A percentile compares a stretch with the other conserved stretches of the same genome.
phyloP scores from a whole-genome alignment of 2,888 invertebrate species.

The Nezara viridula region DNA sequence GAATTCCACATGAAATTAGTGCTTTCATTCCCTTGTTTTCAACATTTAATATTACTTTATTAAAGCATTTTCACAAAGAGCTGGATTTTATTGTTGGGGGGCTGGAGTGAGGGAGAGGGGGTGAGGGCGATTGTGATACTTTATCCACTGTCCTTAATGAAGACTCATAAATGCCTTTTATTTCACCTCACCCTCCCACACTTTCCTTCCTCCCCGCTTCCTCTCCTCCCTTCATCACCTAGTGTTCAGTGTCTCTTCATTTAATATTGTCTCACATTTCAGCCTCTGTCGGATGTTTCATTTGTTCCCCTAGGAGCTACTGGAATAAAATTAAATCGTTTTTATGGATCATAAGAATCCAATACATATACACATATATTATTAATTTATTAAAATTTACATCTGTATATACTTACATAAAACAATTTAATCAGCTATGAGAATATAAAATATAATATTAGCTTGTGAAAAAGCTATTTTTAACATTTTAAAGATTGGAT shows the following conservation, averaged over 20 bases:
- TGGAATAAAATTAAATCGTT: not conserved
- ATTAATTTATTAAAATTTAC: too few relatives aligned
- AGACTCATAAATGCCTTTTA: constrained; percentile 56
- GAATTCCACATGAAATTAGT: constrained; percentile 56
- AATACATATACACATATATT: too few relatives aligned
- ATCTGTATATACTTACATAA: too few relatives aligned
- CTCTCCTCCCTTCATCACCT: too few relatives aligned
- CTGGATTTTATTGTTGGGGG: constrained; percentile 47
- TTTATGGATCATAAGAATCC: too few relatives aligned
- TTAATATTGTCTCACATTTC: not conserved
- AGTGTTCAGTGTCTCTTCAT: not conserved
- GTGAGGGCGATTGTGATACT: constrained; percentile 46
- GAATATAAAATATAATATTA: too few relatives aligned
- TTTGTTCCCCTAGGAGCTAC: not conserved
- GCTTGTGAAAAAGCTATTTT: too few relatives aligned
- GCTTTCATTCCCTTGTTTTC: constrained; percentile 54
- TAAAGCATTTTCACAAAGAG: constrained; percentile 57
- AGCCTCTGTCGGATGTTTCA: not conserved
- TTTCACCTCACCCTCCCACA: constrained; percentile 5
- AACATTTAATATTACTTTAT: constrained; percentile 58
- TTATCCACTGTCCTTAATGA: constrained; percentile 50
- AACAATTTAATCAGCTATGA: too few relatives aligned
- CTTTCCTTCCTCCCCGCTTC: constrained; percentile 6
- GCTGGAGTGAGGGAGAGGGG: not conserved
- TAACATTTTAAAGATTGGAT: too few relatives aligned